Percentiles rank a stretch among this genome's conserved stretches.
phyloP scores from a whole-genome alignment of 2,888 invertebrate species.

The Cryptocephalus moraei region DNA sequence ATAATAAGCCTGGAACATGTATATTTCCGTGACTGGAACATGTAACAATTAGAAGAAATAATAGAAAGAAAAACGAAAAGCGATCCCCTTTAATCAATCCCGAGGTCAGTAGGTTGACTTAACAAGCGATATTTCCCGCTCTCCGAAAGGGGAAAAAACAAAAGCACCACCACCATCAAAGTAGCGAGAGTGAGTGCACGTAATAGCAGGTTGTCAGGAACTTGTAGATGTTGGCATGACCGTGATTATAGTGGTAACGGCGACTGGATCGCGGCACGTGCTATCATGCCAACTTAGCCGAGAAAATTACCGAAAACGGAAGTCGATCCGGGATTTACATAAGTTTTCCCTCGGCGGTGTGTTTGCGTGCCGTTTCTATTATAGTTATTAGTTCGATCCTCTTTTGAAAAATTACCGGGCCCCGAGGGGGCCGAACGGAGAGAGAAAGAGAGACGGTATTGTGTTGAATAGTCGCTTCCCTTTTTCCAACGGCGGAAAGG shows the following conservation, averaged over 20 bases:
- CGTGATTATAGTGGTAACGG: slow-evolving; percentile 17
- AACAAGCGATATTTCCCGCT: too few relatives aligned
- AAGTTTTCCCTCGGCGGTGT: slow-evolving; percentile 11
- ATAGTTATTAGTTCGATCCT: slow-evolving; percentile 12
- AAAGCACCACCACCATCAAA: too few relatives aligned
- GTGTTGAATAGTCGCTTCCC: too few relatives aligned
- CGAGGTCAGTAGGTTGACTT: too few relatives aligned
- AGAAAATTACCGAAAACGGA: slow-evolving; percentile 16
- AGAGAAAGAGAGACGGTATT: background rate
- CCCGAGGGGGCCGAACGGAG: background rate
- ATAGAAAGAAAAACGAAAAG: too few relatives aligned
- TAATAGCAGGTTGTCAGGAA: slow-evolving; percentile 18
- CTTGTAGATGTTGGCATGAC: slow-evolving; percentile 16
- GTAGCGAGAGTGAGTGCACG: too few relatives aligned
- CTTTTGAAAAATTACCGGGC: slow-evolving; percentile 6
- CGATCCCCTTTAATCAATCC: too few relatives aligned
- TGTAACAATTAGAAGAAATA: too few relatives aligned
- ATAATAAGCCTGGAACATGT: too few relatives aligned
- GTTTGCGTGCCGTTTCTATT: slow-evolving; percentile 14
- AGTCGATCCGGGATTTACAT: slow-evolving; percentile 16
- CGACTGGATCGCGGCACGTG: slow-evolving; percentile 20
- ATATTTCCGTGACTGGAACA: too few relatives aligned
- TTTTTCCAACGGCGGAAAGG: too few relatives aligned
- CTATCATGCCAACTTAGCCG: slow-evolving; percentile 14
- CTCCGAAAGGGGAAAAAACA: too few relatives aligned